Percentiles rank a stretch among this genome's conserved stretches.
Evolutionary conservation across 2,797 vertebrate species (phyloP).

Genomic region (Bovichtus diacanthus): DNA sequence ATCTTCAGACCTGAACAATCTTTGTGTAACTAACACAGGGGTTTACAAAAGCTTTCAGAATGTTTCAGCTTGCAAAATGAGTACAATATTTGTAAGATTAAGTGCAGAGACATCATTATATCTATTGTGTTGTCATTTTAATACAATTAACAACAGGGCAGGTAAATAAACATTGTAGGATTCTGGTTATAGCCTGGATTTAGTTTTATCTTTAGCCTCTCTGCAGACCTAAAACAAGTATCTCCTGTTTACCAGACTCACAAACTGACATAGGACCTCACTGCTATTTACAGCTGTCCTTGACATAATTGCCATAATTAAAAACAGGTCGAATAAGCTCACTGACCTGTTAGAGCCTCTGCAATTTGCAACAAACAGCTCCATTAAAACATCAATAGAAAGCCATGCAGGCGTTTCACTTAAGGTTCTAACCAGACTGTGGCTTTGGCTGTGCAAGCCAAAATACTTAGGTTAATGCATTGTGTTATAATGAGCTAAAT

Average conservation of each 20-base stretch:
- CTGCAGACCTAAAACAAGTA: not conserved
- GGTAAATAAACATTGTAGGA: not conserved
- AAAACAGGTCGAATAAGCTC: conserved; percentile 51
- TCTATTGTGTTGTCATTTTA: not conserved
- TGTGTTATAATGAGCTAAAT: not conserved
- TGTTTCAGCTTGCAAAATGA: not conserved
- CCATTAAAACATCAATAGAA: conserved; percentile 71
- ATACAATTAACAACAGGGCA: not conserved
- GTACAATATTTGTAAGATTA: not conserved
- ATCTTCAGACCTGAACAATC: not conserved
- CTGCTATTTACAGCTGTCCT: conserved; percentile 23
- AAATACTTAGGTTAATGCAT: not conserved
- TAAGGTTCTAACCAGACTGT: not conserved
- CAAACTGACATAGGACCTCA: conserved; percentile 22
- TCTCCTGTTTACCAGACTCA: conserved; percentile 29
- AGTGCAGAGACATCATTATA: not conserved
- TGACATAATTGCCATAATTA: conserved; percentile 56
- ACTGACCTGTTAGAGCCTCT: conserved; percentile 49
- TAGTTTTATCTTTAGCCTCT: not conserved
- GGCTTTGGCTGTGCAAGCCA: conserved; percentile 18
- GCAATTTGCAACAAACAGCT: conserved; percentile 57
- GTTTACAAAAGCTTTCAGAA: not conserved
- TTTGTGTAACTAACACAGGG: not conserved
- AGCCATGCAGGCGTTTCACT: conserved; percentile 1
- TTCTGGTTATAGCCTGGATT: not conserved